Evolutionary conservation across 1,140 invertebrate genomes (phyloP).

Genomic region (Phocides pigmalion): DNA sequence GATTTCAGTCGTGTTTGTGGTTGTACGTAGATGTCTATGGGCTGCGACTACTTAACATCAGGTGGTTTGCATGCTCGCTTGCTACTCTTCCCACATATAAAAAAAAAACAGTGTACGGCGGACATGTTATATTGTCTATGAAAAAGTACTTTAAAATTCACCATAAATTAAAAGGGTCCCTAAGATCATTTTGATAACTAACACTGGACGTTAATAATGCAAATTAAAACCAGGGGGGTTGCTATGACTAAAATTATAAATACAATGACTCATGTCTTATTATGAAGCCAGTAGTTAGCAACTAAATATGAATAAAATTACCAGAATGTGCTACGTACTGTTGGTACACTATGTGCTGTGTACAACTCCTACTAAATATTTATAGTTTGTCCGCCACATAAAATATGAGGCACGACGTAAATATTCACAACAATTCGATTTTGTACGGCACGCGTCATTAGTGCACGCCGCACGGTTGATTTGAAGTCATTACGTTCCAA

Average conservation of each 20-base stretch:
- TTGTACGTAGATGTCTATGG: too few species aligned
- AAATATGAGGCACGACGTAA: not conserved
- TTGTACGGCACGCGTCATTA: constrained; percentile 7
- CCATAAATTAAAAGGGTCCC: too few species aligned
- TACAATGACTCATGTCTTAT: constrained; percentile 5
- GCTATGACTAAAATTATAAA: constrained; percentile 1
- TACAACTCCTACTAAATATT: not conserved
- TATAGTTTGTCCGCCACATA: not conserved
- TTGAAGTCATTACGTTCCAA: not conserved
- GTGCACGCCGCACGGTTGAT: not conserved
- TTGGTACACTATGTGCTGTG: not conserved
- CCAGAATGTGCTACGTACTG: too few species aligned
- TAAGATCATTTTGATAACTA: not conserved
- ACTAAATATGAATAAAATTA: too few species aligned
- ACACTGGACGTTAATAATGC: too few species aligned
- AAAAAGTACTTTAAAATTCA: too few species aligned
- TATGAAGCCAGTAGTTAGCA: not conserved
- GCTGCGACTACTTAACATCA: too few species aligned
- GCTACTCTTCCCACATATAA: too few species aligned
- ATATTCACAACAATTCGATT: not conserved
- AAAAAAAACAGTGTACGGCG: too few species aligned
- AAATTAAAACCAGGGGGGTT: constrained; percentile 9
- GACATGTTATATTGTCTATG: too few species aligned
- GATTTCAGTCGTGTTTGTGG: too few species aligned
- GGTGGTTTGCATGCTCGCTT: too few species aligned